Evolutionary conservation across 2,888 invertebrate genomes (phyloP).

Genomic region (Ectemnius lituratus): DNA sequence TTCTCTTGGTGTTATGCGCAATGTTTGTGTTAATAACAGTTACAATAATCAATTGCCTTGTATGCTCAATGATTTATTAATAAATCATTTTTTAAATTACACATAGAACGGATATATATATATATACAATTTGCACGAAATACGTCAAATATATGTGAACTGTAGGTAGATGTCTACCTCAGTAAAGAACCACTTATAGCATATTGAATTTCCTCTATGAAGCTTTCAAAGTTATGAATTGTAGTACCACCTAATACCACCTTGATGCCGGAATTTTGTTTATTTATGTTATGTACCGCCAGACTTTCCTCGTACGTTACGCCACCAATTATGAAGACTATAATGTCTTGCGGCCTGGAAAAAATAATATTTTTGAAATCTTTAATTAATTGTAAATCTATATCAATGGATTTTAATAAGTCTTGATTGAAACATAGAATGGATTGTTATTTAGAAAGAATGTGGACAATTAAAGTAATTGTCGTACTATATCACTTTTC

Average conservation of each 20-base stretch:
- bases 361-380: not conserved
- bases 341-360: slow-evolving; percentile 91
- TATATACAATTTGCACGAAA: slow-evolving; percentile 35
- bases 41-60: slow-evolving; percentile 5
- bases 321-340: slow-evolving; percentile 97
- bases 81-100: not conserved
- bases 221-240: slow-evolving; percentile 92
- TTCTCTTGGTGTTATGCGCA: no score
- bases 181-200: slow-evolving; percentile 84
- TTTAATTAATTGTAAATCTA: no score
- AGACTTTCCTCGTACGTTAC: slow-evolving; percentile 97
- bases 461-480: not conserved
- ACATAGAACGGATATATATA: slow-evolving; percentile 38
- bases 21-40: slow-evolving; percentile 7
- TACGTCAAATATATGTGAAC: slow-evolving; percentile 21
- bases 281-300: slow-evolving; percentile 89
- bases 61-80: slow-evolving; percentile 11
- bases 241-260: slow-evolving; percentile 95
- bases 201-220: slow-evolving; percentile 86
- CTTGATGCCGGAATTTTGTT: slow-evolving; percentile 85
- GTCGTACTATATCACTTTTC: no score
- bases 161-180: slow-evolving; percentile 80
- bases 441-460: slow-evolving; percentile 9
- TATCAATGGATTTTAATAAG: no score
- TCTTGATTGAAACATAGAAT: no score